A percentile compares a stretch with the other conserved stretches of the same genome.
These are phyloP conservation scores for Delichon dasypus DNA, from an alignment of 2,797 vertebrate genomes.

Conservation along the genomic window DNA sequence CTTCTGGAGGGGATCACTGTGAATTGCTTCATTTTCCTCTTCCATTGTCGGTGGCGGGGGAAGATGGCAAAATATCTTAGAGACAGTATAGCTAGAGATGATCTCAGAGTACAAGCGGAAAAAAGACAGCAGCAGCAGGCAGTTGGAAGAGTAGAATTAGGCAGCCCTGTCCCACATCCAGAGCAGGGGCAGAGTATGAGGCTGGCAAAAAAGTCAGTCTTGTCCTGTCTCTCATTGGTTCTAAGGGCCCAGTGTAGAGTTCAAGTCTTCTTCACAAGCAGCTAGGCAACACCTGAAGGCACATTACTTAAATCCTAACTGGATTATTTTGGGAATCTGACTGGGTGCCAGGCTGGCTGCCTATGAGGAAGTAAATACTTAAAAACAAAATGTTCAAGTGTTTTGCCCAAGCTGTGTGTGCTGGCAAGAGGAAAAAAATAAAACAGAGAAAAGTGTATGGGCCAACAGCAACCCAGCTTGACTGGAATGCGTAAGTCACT, in stretches of 20 bases:
- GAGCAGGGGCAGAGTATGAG: neutral
- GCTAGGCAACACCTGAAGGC: constrained; percentile 38
- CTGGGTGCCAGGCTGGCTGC: constrained; percentile 26
- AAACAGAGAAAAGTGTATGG: neutral
- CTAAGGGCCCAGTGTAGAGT: neutral
- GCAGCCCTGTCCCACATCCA: neutral
- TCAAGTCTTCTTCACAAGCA: constrained; percentile 21
- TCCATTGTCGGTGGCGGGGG: neutral
- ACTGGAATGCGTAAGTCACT: neutral
- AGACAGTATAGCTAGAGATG: neutral
- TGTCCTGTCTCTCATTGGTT: neutral
- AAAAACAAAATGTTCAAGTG: constrained; percentile 31
- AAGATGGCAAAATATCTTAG: neutral
- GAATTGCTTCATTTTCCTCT: neutral
- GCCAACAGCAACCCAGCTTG: neutral
- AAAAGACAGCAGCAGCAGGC: neutral
- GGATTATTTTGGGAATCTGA: constrained; percentile 41
- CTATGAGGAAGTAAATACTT: constrained; percentile 41
- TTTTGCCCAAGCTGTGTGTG: neutral
- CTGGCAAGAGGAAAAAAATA: neutral
- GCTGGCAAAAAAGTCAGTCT: neutral
- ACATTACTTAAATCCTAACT: neutral
- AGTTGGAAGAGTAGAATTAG: neutral
- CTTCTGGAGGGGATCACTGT: neutral
- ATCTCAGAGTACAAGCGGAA: neutral